Evolutionary conservation across 35 echinoderm and acorn worm species (phyloP).

Genomic region (Chiridota heheva): DNA sequence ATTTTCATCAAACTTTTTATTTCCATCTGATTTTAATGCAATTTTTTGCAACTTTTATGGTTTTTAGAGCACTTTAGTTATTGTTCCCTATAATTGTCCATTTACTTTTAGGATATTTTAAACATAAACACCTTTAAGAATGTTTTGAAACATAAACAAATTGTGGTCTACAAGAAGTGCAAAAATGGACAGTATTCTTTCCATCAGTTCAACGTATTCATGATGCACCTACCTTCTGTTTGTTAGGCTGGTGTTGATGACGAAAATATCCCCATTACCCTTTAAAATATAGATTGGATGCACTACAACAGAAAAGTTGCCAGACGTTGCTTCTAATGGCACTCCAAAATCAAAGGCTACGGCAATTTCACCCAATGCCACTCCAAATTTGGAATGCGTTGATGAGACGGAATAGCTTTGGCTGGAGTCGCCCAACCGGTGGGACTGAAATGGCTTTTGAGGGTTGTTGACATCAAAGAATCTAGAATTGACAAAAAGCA

Average conservation of each 20-base stretch:
- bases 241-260: slow-evolving; percentile 69
- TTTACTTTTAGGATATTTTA: no score
- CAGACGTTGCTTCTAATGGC: slow-evolving; percentile 41
- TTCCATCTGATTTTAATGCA: no score
- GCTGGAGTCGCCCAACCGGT: slow-evolving; percentile 55
- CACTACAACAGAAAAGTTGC: slow-evolving; percentile 10
- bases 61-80: no score
- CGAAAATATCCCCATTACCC: slow-evolving; percentile 92
- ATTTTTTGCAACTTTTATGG: no score
- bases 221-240: slow-evolving; percentile 69
- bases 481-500: slow-evolving; percentile 45
- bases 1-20: no score
- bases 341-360: slow-evolving; percentile 90
- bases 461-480: slow-evolving; percentile 69
- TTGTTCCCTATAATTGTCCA: no score
- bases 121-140: no score
- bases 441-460: slow-evolving; percentile 64
- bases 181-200: no score
- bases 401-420: slow-evolving; percentile 70
- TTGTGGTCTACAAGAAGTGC: no score
- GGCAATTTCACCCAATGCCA: slow-evolving; percentile 88
- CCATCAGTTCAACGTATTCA: no score
- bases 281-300: slow-evolving; percentile 88
- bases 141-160: no score
- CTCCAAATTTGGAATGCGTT: slow-evolving; percentile 68